phyloP scores from a whole-genome alignment of 2,888 invertebrate genomes.

The Cantharis lateralis region DNA sequence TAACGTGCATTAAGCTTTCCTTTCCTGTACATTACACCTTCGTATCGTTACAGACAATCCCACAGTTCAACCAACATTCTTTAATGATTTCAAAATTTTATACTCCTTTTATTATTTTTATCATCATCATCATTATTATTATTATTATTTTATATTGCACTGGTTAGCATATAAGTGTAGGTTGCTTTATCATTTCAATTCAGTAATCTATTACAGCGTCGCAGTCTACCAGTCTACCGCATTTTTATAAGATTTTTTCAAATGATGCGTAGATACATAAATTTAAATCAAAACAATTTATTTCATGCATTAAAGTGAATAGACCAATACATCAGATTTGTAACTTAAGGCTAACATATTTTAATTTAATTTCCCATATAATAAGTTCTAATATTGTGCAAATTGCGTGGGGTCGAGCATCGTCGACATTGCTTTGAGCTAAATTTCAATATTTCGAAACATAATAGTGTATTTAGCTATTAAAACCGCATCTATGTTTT shows the following conservation, averaged over 20 bases:
- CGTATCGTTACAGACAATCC: slow-evolving; percentile 21
- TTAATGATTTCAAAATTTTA: not conserved
- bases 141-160: not conserved
- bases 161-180: not conserved
- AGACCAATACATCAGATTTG: slow-evolving; percentile 41
- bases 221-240: not conserved
- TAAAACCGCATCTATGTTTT: not conserved
- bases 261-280: not conserved
- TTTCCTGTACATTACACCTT: slow-evolving; percentile 14
- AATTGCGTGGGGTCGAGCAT: slow-evolving; percentile 46
- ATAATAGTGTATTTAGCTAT: slow-evolving; percentile 19
- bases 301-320: slow-evolving; percentile 18
- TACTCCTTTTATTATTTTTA: not conserved
- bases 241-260: not conserved
- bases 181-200: not conserved
- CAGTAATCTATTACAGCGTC: not conserved
- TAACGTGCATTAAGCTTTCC: not conserved
- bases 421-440: slow-evolving; percentile 42
- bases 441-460: slow-evolving; percentile 34
- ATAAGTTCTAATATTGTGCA: slow-evolving; percentile 48
- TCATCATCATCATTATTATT: not conserved
- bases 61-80: slow-evolving; percentile 2
- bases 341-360: slow-evolving; percentile 45
- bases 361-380: slow-evolving; percentile 48
- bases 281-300: slow-evolving; percentile 9